Base-by-base conservation (phyloP, 2,888 invertebrate species). In the Eubasilissa splendida region DNA sequence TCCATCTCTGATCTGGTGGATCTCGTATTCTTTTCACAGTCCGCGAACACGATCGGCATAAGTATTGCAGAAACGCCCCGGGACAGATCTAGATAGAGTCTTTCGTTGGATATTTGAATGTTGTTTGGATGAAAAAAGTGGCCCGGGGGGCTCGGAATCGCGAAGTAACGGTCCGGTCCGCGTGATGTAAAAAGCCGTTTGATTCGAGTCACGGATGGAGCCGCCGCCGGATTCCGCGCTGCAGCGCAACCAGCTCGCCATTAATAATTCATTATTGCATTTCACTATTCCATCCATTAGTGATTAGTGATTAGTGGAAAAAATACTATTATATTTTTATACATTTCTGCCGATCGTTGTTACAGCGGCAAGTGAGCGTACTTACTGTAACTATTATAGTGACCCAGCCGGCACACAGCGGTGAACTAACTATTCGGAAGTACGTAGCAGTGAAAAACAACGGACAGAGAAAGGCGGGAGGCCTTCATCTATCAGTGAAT, bases 71-170 rank as follows among this genome's bases (percentile, higher is more conserved):
- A 68, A 22, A 42, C 54, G 54, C 54, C 31, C 71, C 54, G 7
- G 71, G 53, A 52, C 53, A 11, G 71, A 11, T 71, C 54, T 54
- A 52, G 71, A 71, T 68, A 68, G 66, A 68, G 66, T 68, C 66
- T 68, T 50, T 68, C 42, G 33, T 68, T 11, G 11, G 66, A 66
- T 33, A 68, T 68, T 68, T 42, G 66, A 68, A 68, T 68, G 66
- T 68, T 68, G 66, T 68, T 50, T 50, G 50, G 22, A 5, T 9
- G 11, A 9, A 68, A 63, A 63, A 63, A 63, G 22, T 4, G 12
- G 63, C 63, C 42, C 63, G 66, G 42, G 42, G 11, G 66, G 11
- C 66, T 50, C 33, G 33, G 50, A 50, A 33, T 68, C 50, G 50
- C 66, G 63, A 68, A 68, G 50, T 68, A 68, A 68, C 66, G 66